Percentiles rank a stretch among this genome's conserved stretches.
Conservation (phyloP, 23 tunicate species). For the Ciona savignyi region DNA sequence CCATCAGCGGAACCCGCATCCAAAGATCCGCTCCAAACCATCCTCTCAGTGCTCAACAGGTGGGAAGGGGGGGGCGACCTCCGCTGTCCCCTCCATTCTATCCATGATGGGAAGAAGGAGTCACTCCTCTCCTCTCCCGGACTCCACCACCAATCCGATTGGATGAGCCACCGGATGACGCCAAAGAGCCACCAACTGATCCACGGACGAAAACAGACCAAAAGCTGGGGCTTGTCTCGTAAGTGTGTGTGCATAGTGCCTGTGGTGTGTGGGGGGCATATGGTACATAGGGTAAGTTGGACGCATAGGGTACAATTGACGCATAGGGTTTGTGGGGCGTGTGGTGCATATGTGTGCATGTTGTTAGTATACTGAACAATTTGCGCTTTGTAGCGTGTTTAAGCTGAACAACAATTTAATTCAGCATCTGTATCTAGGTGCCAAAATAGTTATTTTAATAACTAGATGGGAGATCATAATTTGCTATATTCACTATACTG, state of each 20-base stretch:
- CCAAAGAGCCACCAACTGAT: neutral
- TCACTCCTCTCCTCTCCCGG: slow-evolving; percentile 34
- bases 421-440: too few relatives aligned
- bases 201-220: neutral
- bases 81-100: slow-evolving; percentile 22
- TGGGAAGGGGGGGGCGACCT: slow-evolving; percentile 16
- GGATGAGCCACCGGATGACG: slow-evolving; percentile 11
- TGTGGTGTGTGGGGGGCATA: too few relatives aligned
- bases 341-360: too few relatives aligned
- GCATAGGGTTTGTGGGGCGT: too few relatives aligned
- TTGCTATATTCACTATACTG: too few relatives aligned
- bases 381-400: too few relatives aligned
- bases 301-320: too few relatives aligned
- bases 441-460: too few relatives aligned
- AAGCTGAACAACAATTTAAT: too few relatives aligned
- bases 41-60: slow-evolving; percentile 61
- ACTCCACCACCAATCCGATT: slow-evolving; percentile 53
- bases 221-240: neutral
- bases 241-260: neutral
- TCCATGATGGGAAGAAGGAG: neutral
- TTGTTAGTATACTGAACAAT: too few relatives aligned
- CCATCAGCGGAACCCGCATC: slow-evolving; percentile 2
- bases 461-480: too few relatives aligned
- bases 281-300: too few relatives aligned
- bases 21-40: slow-evolving; percentile 68